Conservation (phyloP, 2,888 invertebrate species). For the Prosopocoilus inquinatus region DNA sequence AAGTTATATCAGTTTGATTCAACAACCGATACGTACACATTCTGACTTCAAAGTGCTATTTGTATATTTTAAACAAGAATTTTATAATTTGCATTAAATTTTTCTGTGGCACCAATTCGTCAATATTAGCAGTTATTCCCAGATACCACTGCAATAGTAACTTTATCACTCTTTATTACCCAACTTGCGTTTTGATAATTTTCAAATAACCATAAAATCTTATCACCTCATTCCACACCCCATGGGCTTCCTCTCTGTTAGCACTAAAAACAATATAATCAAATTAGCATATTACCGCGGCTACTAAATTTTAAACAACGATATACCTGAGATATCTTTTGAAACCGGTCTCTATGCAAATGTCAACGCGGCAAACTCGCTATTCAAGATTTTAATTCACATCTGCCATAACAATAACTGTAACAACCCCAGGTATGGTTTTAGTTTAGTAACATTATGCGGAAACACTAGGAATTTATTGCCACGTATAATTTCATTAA, state of each 20-base stretch:
- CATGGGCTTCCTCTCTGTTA: slow-evolving; percentile 10
- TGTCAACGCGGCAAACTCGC: slow-evolving; percentile 24
- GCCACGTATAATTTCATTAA: background rate
- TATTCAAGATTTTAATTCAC: slow-evolving; percentile 28
- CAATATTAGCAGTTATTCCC: too few species aligned
- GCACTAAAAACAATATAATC: slow-evolving; percentile 21
- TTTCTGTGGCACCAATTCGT: too few species aligned
- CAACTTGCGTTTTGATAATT: too few species aligned
- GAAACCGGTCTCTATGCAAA: slow-evolving; percentile 32
- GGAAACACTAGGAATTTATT: background rate
- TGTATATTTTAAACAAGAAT: too few species aligned
- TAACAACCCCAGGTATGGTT: slow-evolving; percentile 22
- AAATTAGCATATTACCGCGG: slow-evolving; percentile 37
- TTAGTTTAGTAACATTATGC: background rate
- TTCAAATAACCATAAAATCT: too few species aligned
- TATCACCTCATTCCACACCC: too few species aligned
- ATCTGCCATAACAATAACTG: slow-evolving; percentile 30
- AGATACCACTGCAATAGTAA: too few species aligned
- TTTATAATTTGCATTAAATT: too few species aligned
- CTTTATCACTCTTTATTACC: too few species aligned
- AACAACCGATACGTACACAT: too few species aligned
- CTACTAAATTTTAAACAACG: slow-evolving; percentile 37
- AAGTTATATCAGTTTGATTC: too few species aligned
- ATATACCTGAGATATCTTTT: slow-evolving; percentile 35
- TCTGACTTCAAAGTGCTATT: too few species aligned